Conservation (phyloP, 2,797 vertebrate genomes). For the Hippopotamyrus pictus region DNA sequence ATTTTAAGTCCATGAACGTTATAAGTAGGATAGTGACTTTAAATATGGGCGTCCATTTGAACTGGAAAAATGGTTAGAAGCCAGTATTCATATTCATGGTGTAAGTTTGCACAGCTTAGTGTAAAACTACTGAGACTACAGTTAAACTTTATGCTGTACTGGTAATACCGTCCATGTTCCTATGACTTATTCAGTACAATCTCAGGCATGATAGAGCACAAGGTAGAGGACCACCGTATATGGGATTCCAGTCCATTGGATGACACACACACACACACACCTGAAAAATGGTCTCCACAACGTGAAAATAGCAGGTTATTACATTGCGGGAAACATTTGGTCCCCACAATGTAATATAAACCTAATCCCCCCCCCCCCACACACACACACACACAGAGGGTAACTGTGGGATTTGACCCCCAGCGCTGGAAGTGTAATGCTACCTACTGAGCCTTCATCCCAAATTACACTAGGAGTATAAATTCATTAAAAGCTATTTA, state of each 20-base stretch:
- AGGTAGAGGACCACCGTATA: not conserved
- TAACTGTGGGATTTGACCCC: not conserved
- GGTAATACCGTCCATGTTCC: not conserved
- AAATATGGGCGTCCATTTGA: not conserved
- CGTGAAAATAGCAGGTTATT: not conserved
- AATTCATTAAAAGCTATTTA: not conserved
- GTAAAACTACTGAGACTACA: not conserved
- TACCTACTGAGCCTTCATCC: not conserved
- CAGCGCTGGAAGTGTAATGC: not conserved
- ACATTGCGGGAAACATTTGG: not conserved
- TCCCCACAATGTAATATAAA: not conserved
- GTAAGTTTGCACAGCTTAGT: not conserved
- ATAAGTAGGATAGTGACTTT: not conserved
- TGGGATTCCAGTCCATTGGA: not conserved
- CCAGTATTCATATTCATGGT: not conserved
- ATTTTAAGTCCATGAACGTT: not conserved
- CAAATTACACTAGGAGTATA: not conserved
- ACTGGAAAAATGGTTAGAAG: not conserved
- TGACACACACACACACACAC: not conserved
- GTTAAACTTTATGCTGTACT: not conserved
- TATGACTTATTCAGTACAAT: not conserved
- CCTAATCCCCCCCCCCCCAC: not conserved
- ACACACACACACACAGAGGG: not conserved
- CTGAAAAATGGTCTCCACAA: not conserved
- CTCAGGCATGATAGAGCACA: not conserved